These are phyloP conservation scores for Eulemur macaco DNA, from an alignment of 2,113 vertebrate species.

Conservation along the genomic window DNA sequence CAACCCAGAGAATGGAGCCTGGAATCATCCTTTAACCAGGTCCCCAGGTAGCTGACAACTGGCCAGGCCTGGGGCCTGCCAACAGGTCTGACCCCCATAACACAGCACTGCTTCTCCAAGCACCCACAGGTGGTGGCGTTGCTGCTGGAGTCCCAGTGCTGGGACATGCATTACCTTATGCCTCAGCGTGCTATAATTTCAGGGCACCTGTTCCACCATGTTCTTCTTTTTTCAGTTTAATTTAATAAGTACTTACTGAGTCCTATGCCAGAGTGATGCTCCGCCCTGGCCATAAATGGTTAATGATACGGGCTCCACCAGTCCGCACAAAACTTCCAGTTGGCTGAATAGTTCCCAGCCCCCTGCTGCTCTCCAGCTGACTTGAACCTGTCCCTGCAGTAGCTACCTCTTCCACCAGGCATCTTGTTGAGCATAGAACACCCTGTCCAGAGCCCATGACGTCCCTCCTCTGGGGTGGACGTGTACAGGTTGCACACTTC, in stretches of 20 bases:
- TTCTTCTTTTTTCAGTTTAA: not conserved
- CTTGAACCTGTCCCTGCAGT: too few species aligned
- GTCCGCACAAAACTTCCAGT: not conserved
- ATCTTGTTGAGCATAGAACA: fast-evolving
- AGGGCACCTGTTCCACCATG: too few species aligned
- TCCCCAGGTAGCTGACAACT: not conserved
- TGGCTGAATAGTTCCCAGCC: not conserved
- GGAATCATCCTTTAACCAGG: not conserved
- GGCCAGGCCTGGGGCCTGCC: fast-evolving
- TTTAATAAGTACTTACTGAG: not conserved
- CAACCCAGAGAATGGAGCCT: not conserved
- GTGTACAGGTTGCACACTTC: fast-evolving
- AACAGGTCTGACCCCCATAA: fast-evolving
- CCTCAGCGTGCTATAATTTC: fast-evolving
- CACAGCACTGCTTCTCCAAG: fast-evolving
- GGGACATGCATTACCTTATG: fast-evolving
- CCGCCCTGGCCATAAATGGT: not conserved
- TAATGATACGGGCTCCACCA: not conserved
- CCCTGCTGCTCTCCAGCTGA: not conserved
- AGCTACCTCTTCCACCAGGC: too few species aligned
- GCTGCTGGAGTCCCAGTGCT: fast-evolving
- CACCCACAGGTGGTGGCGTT: fast-evolving
- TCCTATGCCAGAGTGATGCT: fast-evolving
- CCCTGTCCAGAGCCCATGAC: not conserved
- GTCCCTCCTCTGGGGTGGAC: not conserved